Conservation (phyloP, 1,140 invertebrate genomes). For the Drosophila pseudoananassae region DNA sequence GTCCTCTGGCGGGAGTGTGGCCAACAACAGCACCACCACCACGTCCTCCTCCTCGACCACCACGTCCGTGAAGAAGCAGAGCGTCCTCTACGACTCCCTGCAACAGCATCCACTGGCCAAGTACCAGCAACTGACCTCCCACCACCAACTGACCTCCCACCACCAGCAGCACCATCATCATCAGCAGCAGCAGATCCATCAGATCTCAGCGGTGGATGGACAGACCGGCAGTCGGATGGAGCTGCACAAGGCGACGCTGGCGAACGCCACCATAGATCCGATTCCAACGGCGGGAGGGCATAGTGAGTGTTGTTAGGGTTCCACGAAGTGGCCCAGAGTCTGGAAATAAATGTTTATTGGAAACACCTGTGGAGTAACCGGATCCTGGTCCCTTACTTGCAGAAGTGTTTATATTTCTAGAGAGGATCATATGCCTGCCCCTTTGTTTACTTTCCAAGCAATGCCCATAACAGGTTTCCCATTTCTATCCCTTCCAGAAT, state of each 20-base stretch:
- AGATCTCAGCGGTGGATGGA: slow-evolving; percentile 59
- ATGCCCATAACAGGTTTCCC: background rate
- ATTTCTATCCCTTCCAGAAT: slow-evolving; percentile 44
- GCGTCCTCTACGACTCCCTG: slow-evolving; percentile 77
- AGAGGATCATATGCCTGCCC: background rate
- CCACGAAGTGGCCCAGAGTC: no score
- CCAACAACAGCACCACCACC: slow-evolving; percentile 3
- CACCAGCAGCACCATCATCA: slow-evolving; percentile 19
- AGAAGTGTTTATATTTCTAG: background rate
- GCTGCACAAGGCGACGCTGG: slow-evolving; percentile 77
- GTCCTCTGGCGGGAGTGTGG: slow-evolving; percentile 4
- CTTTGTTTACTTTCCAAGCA: background rate
- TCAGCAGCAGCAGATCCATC: slow-evolving; percentile 8
- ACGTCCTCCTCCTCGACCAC: slow-evolving; percentile 18
- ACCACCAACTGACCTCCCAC: background rate
- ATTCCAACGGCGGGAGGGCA: slow-evolving; percentile 5
- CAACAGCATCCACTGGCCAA: slow-evolving; percentile 78
- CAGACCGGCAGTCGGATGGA: slow-evolving; percentile 76
- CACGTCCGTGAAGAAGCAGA: slow-evolving; percentile 63
- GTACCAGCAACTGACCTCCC: slow-evolving; percentile 43
- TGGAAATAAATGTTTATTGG: background rate
- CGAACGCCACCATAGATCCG: slow-evolving; percentile 68
- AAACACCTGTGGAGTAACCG: background rate
- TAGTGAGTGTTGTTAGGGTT: slow-evolving; percentile 21
- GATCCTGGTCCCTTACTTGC: no score